These are phyloP conservation scores for Cathartes aura DNA, from an alignment of 2,113 vertebrate species.

Conservation along the genomic window DNA sequence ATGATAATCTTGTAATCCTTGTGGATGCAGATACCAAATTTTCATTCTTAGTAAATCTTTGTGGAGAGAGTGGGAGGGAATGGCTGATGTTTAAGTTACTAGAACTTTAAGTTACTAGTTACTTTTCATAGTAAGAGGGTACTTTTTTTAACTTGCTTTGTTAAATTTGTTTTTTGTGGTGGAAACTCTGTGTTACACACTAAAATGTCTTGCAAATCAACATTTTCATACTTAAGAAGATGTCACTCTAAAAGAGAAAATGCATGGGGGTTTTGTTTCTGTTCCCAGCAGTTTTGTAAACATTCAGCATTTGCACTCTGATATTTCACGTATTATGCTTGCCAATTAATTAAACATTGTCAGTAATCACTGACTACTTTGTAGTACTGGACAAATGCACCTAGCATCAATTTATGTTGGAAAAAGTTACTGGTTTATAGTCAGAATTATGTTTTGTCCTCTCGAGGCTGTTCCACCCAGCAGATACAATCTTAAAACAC, in stretches of 20 bases:
- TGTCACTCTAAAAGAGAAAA: not conserved
- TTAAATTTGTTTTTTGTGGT: not conserved
- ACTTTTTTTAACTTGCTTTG: not conserved
- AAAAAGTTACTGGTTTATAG: not conserved
- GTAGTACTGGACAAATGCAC: not conserved
- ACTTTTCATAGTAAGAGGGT: not conserved
- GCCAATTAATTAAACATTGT: not conserved
- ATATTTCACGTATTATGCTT: not conserved
- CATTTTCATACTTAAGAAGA: not conserved
- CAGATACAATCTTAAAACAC: not conserved
- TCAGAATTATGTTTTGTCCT: not conserved
- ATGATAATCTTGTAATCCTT: not conserved
- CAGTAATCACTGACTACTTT: not conserved
- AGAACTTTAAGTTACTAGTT: not conserved
- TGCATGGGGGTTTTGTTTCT: not conserved
- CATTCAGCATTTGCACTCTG: not conserved
- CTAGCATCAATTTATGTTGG: not conserved
- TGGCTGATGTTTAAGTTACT: not conserved
- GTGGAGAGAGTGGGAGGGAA: not conserved
- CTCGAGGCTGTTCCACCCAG: not conserved
- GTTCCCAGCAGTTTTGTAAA: not conserved
- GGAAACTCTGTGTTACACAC: not conserved
- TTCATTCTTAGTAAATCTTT: not conserved
- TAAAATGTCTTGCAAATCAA: not conserved
- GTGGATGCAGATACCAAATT: not conserved